phyloP scores from a whole-genome alignment of 1,140 invertebrate species.

The Drosophila bocqueti region DNA sequence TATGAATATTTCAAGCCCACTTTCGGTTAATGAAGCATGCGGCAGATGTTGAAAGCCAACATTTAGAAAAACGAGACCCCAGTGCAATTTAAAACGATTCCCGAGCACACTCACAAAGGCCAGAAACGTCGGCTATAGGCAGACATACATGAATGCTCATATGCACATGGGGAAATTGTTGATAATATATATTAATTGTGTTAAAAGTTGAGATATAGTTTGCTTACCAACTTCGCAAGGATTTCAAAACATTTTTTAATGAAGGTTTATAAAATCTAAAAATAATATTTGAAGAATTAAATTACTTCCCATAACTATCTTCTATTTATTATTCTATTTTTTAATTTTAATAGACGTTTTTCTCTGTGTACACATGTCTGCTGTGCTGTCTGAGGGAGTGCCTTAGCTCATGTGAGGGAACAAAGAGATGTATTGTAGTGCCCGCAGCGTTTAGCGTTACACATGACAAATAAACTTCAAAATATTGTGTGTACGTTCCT shows the following conservation, averaged over 20 bases:
- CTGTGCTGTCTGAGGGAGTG: slow-evolving; percentile 14
- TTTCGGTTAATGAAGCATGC: slow-evolving; percentile 12
- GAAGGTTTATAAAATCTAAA: neutral
- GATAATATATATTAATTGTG: no score
- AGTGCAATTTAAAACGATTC: slow-evolving; percentile 76
- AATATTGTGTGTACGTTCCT: slow-evolving; percentile 21
- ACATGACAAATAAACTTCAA: slow-evolving; percentile 70
- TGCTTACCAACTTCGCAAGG: no score
- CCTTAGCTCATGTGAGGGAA: slow-evolving; percentile 12
- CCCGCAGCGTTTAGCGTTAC: slow-evolving; percentile 47
- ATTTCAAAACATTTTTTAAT: no score
- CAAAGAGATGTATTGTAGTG: slow-evolving; percentile 21
- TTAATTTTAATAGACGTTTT: neutral
- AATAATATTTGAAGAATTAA: neutral
- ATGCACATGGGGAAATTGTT: neutral
- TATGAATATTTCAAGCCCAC: slow-evolving; percentile 48
- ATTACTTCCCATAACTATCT: neutral
- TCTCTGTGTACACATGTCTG: slow-evolving; percentile 6
- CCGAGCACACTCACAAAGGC: slow-evolving; percentile 11
- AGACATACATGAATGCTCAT: neutral
- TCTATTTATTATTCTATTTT: no score
- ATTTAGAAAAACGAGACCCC: slow-evolving; percentile 74
- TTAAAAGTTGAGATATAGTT: neutral
- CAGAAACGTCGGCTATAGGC: slow-evolving; percentile 22
- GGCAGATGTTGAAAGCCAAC: slow-evolving; percentile 19